Conservation (phyloP, 2,113 vertebrate genomes). For the Oreotragus oreotragus region DNA sequence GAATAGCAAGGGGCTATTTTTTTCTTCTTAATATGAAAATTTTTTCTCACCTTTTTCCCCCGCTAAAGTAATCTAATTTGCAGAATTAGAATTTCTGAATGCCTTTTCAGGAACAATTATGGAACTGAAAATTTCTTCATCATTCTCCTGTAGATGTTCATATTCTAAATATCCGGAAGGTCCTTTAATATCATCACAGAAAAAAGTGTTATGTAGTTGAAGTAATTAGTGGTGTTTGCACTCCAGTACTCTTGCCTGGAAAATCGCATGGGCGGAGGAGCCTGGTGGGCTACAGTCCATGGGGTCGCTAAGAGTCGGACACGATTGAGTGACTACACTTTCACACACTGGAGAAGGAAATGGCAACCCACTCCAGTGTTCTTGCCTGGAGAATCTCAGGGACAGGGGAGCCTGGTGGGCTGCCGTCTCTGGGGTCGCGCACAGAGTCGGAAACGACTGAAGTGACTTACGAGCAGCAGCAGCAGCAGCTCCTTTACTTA, state of each 20-base stretch:
- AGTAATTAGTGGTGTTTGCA: not conserved
- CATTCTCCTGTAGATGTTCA: not conserved
- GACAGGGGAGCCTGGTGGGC: no score
- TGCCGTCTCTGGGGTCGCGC: no score
- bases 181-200: slow-evolving; percentile 67
- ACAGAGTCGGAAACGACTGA: no score
- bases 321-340: no score
- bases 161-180: slow-evolving; percentile 41
- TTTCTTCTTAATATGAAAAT: not conserved
- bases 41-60: not conserved
- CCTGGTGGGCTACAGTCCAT: no score
- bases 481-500: not conserved
- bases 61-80: not conserved
- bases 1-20: not conserved
- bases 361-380: no score
- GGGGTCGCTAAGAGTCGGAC: no score
- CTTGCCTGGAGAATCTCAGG: no score
- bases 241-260: no score
- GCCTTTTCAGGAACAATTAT: not conserved
- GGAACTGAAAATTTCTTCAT: slow-evolving; percentile 7
- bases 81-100: slow-evolving; percentile 23
- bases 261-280: no score
- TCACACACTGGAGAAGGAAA: no score
- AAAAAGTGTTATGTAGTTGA: slow-evolving; percentile 49
- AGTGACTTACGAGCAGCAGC: no score